phyloP scores from a whole-genome alignment of 2,797 vertebrate species.

The Typhlichthys subterraneus region DNA sequence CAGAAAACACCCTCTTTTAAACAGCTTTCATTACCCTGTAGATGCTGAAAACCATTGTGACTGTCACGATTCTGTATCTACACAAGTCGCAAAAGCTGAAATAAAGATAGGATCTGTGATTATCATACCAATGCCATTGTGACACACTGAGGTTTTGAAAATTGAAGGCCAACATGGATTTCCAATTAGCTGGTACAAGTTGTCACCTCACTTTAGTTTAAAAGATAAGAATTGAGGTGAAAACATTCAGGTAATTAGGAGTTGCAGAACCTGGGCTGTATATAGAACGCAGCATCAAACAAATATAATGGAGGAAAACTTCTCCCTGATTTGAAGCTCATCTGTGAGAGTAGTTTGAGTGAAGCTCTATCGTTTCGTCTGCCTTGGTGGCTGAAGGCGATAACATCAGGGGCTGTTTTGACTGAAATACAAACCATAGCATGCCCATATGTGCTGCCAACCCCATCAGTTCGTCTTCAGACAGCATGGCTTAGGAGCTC shows the following conservation, averaged over 20 bases:
- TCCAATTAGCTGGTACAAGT: conserved; percentile 65
- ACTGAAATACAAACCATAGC: conserved; percentile 75
- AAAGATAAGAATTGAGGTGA: conserved; percentile 35
- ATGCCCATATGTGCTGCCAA: conserved; percentile 82
- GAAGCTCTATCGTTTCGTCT: conserved; percentile 56
- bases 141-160: conserved; percentile 51
- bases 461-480: conserved; percentile 81
- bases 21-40: conserved; percentile 73
- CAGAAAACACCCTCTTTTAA: conserved; percentile 69
- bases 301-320: conserved; percentile 44
- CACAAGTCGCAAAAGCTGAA: conserved; percentile 20
- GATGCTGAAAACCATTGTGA: conserved; percentile 67
- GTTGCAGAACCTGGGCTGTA: conserved; percentile 34
- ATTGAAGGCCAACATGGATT: conserved; percentile 33
- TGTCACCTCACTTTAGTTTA: conserved; percentile 51
- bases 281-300: conserved; percentile 13
- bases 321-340: conserved; percentile 43
- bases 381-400: conserved; percentile 69
- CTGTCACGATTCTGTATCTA: conserved; percentile 59
- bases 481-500: conserved; percentile 83
- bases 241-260: conserved; percentile 42
- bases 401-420: conserved; percentile 75
- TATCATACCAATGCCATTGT: conserved; percentile 57
- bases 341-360: conserved; percentile 46
- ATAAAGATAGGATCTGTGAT: conserved; percentile 40